Base-by-base conservation (phyloP, 2,113 vertebrate species). In the Mixornis gularis region DNA sequence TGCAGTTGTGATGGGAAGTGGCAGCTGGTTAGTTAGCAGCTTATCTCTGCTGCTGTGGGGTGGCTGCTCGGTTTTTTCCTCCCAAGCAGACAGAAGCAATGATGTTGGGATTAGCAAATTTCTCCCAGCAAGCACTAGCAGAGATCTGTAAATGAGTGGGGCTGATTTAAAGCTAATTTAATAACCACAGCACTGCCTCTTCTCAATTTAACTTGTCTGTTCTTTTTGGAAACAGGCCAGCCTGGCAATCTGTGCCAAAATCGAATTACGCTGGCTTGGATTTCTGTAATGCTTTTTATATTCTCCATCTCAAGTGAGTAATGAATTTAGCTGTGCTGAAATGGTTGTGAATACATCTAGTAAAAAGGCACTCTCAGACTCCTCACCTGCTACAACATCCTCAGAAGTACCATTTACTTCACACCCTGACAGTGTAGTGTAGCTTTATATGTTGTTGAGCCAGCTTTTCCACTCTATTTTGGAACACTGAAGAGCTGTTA, bases 261-360 rank as follows among this genome's bases (percentile, higher is more conserved):
- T 64, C 8, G 2, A 88, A 92, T 96, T 92, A 94, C 49, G 60
- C 79, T 90, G 92, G 78, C 95, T 72, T 93, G 86, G 43, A 81
- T 91, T 97, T 97, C 97, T 86, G 92, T 88, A 97, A 89, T 53
- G 89, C 95, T 95, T 96, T 97, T 95, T 96, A 96, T 95, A 91
- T 81, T 95, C 87, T 90, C 53, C 86, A 94, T 93, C 96, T 96
- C 93, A 87, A 95, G 95, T 90, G 90, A 97, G 86, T 95, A 96
- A 96, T 94, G 95, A 97, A 96, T 91, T 64, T 85, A 94, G 94
- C 58, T 88, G 74, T 87, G 93, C 91, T 91, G 81, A 93, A 96
- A 91, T 5, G 22, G 73, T 48, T 80, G 72, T 79, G 85, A 89
- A 87, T 70, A 91, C 88, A 93, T 48, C 15, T 52, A 72, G 82